phyloP scores from a whole-genome alignment of 2,113 vertebrate species.

The Ceuthmochares aereus region DNA sequence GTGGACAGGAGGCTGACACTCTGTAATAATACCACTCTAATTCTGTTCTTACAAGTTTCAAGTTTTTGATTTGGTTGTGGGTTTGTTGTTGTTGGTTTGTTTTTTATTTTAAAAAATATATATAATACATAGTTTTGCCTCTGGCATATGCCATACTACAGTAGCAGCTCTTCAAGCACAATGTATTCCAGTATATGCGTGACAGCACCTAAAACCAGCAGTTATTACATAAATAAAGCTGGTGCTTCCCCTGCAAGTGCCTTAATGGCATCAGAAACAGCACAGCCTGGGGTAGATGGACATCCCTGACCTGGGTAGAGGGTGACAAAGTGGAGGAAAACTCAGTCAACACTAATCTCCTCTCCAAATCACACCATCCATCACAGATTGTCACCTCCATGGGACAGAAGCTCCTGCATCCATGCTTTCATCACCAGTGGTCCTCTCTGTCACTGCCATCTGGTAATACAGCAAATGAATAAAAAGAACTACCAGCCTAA shows the following conservation, averaged over 20 bases:
- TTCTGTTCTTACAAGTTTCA: not conserved
- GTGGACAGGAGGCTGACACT: rapidly evolving
- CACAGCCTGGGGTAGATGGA: rapidly evolving
- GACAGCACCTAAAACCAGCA: conserved; percentile 33
- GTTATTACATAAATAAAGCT: conserved; percentile 29
- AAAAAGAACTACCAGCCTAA: not conserved
- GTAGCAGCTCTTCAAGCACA: conserved; percentile 26
- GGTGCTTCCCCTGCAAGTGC: rapidly evolving
- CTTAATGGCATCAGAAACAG: not conserved
- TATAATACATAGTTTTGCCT: conserved; percentile 51
- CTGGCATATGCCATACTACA: not conserved
- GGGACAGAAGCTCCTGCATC: not conserved
- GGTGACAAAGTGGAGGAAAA: not conserved
- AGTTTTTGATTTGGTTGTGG: too few relatives aligned
- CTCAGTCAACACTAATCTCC: not conserved
- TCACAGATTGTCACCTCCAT: rapidly evolving
- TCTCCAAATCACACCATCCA: rapidly evolving
- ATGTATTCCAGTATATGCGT: not conserved
- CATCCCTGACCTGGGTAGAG: not conserved
- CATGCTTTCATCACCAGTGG: rapidly evolving
- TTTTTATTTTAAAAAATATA: not conserved
- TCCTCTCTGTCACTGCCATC: rapidly evolving
- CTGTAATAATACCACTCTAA: conserved; percentile 3
- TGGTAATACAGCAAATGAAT: not conserved
- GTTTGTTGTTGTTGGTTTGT: too few relatives aligned